Conservation (phyloP, 2,888 invertebrate species). For the Drosophila pullipes region DNA sequence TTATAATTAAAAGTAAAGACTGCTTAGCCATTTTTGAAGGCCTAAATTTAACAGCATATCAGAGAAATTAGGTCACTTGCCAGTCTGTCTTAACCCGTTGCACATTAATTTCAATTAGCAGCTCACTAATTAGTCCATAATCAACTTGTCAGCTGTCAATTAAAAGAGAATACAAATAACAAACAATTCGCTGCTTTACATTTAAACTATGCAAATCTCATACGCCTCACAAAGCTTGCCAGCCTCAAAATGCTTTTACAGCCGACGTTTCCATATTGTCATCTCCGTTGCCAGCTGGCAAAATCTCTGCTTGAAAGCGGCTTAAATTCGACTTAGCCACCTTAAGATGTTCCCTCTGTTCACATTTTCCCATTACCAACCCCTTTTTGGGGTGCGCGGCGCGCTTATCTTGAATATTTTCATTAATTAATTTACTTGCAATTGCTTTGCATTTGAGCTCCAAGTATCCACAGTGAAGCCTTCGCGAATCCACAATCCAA, state of each 20-base stretch:
- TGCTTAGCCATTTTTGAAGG: background rate
- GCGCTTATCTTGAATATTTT: slow-evolving; percentile 51
- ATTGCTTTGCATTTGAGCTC: slow-evolving; percentile 40
- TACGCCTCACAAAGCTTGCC: slow-evolving; percentile 2
- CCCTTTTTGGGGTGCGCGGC: background rate
- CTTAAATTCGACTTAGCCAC: slow-evolving; percentile 58
- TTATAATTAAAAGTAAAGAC: background rate
- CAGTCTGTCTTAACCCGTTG: background rate
- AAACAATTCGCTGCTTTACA: slow-evolving; percentile 24
- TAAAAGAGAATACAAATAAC: slow-evolving; percentile 36
- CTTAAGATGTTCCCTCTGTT: slow-evolving; percentile 22
- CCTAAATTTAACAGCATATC: background rate
- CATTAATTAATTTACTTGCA: slow-evolving; percentile 74
- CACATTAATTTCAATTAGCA: slow-evolving; percentile 67
- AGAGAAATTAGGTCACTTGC: background rate
- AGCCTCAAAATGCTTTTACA: background rate
- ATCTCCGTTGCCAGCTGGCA: slow-evolving; percentile 28
- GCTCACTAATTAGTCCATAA: slow-evolving; percentile 60
- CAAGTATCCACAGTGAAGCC: slow-evolving; percentile 23
- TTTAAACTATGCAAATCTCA: slow-evolving; percentile 45
- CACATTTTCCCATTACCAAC: background rate
- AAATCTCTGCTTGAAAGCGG: slow-evolving; percentile 46
- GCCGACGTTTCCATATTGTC: slow-evolving; percentile 6
- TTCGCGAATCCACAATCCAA: slow-evolving; percentile 33
- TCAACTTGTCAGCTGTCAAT: slow-evolving; percentile 74